Evolutionary conservation across 2,797 vertebrate species (phyloP).

Genomic region (Miichthys miiuy): DNA sequence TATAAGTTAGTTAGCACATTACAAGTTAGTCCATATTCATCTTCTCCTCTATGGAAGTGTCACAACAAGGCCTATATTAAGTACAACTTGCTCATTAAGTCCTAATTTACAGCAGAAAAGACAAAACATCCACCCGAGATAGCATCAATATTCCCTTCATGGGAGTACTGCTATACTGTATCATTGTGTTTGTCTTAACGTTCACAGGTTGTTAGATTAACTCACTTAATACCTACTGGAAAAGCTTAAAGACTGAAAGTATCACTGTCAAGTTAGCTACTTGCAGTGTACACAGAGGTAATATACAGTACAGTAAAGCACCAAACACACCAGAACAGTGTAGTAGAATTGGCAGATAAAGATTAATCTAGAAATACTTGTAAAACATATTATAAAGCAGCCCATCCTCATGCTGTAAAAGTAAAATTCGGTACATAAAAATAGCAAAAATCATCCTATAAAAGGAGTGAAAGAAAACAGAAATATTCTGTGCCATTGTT

Average conservation of each 20-base stretch:
- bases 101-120: slow-evolving; percentile 4
- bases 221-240: background rate
- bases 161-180: background rate
- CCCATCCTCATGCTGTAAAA: background rate
- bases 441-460: background rate
- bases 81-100: background rate
- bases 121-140: background rate
- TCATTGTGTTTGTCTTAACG: background rate
- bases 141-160: background rate
- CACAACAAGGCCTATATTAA: background rate
- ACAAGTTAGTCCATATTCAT: background rate
- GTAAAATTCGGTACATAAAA: background rate
- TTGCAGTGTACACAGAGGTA: background rate
- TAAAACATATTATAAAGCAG: background rate
- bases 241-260: background rate
- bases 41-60: background rate
- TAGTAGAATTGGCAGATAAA: background rate
- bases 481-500: background rate
- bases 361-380: background rate
- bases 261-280: background rate
- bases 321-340: background rate
- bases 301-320: background rate
- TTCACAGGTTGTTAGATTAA: background rate
- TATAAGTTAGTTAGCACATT: background rate
- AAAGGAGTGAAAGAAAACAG: background rate